A percentile compares a stretch with the other conserved stretches of the same genome.
These are phyloP conservation scores for Gymnocypris eckloni DNA, from an alignment of 2,797 vertebrate genomes.

Conservation along the genomic window DNA sequence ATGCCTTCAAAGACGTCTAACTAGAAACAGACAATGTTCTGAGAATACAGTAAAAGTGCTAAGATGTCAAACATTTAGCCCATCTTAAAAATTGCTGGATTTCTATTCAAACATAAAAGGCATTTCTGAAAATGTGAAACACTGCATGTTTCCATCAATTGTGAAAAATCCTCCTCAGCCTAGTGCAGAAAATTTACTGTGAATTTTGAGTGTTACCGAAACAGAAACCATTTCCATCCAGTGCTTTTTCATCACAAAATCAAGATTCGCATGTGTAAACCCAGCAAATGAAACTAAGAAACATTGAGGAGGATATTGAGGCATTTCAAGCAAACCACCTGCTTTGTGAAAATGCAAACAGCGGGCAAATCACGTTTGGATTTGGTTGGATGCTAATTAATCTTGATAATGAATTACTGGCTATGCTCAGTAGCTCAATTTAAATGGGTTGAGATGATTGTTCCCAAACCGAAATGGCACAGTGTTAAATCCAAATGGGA, in stretches of 20 bases:
- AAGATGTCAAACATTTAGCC: background rate
- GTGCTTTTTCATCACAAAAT: background rate
- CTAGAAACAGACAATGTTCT: constrained; percentile 1
- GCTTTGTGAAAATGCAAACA: constrained; percentile 38
- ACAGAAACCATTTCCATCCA: background rate
- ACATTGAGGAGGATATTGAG: background rate
- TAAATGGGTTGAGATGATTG: constrained; percentile 42
- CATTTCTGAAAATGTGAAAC: background rate
- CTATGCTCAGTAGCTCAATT: constrained; percentile 35
- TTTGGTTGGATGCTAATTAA: constrained; percentile 48
- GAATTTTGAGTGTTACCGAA: background rate
- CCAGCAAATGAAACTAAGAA: background rate
- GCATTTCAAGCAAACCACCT: constrained; percentile 49
- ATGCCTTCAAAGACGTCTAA: constrained; percentile 31
- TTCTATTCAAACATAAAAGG: background rate
- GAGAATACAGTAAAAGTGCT: background rate
- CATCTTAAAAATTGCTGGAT: background rate
- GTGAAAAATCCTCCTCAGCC: too few species aligned
- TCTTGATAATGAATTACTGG: constrained; percentile 39
- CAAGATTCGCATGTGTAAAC: background rate
- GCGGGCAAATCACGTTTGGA: constrained; percentile 23
- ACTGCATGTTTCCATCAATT: background rate
- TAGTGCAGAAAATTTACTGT: background rate
- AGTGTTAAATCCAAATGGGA: constrained; percentile 66
- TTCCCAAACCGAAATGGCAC: constrained; percentile 61